Percentiles rank a stretch among this genome's conserved stretches.
These are phyloP conservation scores for Rotaria macrura DNA, from an alignment of 2,888 invertebrate species.

Conservation along the genomic window DNA sequence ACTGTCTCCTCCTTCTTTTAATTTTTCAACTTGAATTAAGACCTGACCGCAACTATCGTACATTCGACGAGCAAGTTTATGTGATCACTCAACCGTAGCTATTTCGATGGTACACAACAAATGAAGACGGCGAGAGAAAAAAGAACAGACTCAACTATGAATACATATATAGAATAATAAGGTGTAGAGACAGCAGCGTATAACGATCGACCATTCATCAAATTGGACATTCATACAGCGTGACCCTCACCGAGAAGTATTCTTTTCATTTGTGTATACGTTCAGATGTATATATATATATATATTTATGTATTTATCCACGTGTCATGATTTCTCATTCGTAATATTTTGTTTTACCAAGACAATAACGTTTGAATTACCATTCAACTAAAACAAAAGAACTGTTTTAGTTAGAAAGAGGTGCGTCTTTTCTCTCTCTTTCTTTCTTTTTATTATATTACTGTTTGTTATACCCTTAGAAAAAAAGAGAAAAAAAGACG, in stretches of 20 bases:
- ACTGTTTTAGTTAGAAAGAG: too few species aligned
- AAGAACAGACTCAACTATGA: not conserved
- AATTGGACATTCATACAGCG: not conserved
- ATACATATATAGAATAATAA: not conserved
- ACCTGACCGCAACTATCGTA: not conserved
- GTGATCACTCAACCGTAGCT: not conserved
- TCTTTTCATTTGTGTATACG: not conserved
- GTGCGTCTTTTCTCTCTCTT: not conserved
- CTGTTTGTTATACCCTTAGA: not conserved
- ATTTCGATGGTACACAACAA: not conserved
- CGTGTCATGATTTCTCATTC: not conserved
- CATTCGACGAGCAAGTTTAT: not conserved
- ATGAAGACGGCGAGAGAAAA: not conserved
- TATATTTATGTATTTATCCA: too few species aligned
- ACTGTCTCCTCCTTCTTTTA: not conserved
- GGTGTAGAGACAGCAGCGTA: not conserved
- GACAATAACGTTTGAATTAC: not conserved
- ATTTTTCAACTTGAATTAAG: not conserved
- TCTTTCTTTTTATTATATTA: not conserved
- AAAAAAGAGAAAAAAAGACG: not conserved
- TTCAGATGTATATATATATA: too few species aligned
- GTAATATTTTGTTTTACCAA: not conserved
- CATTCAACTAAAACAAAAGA: not conserved
- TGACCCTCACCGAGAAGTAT: not conserved
- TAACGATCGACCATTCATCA: slow-evolving; percentile 4